Conservation (phyloP, 2,113 vertebrate genomes). For the Tichodroma muraria region DNA sequence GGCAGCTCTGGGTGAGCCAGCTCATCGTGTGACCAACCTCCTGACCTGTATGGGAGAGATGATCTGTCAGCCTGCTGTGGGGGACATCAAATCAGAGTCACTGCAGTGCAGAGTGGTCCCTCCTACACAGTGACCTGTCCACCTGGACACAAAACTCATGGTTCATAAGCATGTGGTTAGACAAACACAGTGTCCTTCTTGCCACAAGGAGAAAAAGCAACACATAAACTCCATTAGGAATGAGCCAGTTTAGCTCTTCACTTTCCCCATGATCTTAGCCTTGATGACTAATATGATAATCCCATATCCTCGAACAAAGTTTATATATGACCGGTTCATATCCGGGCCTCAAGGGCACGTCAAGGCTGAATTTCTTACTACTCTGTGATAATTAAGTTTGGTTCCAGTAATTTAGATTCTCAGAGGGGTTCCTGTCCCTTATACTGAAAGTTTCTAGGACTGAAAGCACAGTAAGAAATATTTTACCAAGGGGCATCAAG, state of each 20-base stretch:
- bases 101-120: background rate
- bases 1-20: background rate
- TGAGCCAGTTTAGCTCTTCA: background rate
- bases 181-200: background rate
- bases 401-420: background rate
- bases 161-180: background rate
- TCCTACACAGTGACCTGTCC: background rate
- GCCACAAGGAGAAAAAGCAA: background rate
- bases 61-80: background rate
- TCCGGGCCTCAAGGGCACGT: background rate
- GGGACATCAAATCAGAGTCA: background rate
- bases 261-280: background rate
- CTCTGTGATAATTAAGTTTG: background rate
- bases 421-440: background rate
- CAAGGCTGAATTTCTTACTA: background rate
- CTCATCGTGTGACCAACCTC: accelerated
- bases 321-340: background rate
- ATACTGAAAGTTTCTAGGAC: background rate
- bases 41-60: background rate
- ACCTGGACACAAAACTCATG: background rate
- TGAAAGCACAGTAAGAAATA: background rate
- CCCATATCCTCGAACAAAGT: background rate
- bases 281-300: slow-evolving; percentile 2
- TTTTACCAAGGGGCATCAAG: background rate
- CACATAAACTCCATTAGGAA: background rate